Conservation (phyloP, 2,113 vertebrate species). For the Stictonetta naevosa region DNA sequence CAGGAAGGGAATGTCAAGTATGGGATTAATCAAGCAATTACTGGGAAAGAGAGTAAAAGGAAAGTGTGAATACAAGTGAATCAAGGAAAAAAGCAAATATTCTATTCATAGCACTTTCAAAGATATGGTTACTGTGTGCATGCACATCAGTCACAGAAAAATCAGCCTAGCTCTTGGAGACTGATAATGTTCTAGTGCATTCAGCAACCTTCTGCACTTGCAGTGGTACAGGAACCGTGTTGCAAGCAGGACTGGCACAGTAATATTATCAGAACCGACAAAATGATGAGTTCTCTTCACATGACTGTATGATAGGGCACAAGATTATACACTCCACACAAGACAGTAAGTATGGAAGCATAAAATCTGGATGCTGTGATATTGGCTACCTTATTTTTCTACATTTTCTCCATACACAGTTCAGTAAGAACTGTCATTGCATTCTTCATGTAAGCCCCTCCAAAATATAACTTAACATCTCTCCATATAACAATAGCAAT, state of each 20-base stretch:
- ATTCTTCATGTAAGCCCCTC: background rate
- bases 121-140: background rate
- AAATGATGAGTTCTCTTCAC: background rate
- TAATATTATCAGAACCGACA: background rate
- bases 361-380: background rate
- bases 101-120: background rate
- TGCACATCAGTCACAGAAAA: background rate
- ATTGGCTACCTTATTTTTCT: background rate
- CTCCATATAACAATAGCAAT: background rate
- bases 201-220: background rate
- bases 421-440: background rate
- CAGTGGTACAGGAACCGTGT: background rate
- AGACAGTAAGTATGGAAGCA: background rate
- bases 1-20: fast-evolving
- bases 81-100: background rate
- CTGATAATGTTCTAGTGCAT: background rate
- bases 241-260: background rate
- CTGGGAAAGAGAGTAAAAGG: background rate
- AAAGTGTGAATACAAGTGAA: background rate
- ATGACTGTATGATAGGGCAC: background rate
- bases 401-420: background rate
- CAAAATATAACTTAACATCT: background rate
- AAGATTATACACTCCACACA: background rate
- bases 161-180: background rate
- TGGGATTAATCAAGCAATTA: fast-evolving